Evolutionary conservation across 1,140 invertebrate genomes (phyloP), one percentile per base, ranked within the genome.

Genomic region (Trachymyrmex septentrionalis): DNA sequence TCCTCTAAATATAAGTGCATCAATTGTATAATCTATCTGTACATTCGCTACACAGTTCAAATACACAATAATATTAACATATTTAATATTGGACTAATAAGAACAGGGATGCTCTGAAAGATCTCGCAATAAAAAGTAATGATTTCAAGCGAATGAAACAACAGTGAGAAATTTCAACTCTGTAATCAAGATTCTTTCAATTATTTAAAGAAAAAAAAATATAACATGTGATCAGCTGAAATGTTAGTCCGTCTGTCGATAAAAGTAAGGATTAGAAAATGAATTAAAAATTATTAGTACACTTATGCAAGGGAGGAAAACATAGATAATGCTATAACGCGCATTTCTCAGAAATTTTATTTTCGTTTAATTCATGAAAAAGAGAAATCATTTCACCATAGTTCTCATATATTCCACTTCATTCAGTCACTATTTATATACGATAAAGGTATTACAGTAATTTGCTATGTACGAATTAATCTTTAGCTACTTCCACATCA

Each of bases 21-120:
- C 88, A 86, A 94, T 91, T 88, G 86, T 93, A 93, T 91, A 92
- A 93, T 92, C 91, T 94, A 94, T 93, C 93, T 94, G 93, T 94
- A 94, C 94, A 94, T 87, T 93, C 91, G 92, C 92, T 93, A 94
- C 93, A 73, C 44, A 92, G 92, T 94, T 94, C 92, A 94, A 84
- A 94, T 94, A 94, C 91, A 93, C 88, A 94, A 94, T 94, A 94
- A 92, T 93, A 93, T 94, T 86, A 94, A 94, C 91, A 94, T 93
- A 94, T 94, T 94, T 92, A 94, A 94, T 94, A 93, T 93, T 93
- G 93, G 92, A 93, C 92, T 88, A 90, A 87, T 90, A 81, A 80
- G 86, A 92, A 76, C 14, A 61, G 59, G 87, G 21, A 44, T 14
- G 34, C 24, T 50, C 24, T 87, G 59, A 85, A 85, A 81, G 50